Evolutionary conservation across 1,140 invertebrate species (phyloP).

Genomic region (Adoxophyes honmai): DNA sequence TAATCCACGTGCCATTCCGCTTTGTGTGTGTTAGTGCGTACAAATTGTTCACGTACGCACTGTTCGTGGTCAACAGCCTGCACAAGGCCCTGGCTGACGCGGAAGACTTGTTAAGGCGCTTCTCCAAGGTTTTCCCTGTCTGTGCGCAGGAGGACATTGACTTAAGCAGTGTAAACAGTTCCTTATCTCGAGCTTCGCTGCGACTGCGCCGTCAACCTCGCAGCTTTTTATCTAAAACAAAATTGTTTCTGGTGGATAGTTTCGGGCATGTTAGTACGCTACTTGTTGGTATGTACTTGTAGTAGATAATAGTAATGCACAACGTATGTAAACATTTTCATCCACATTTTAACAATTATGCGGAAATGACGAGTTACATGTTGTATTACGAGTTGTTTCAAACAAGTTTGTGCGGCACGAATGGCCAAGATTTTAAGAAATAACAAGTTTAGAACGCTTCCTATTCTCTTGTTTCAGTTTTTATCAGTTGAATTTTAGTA

Average conservation of each 20-base stretch:
- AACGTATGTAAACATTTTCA: too few relatives aligned
- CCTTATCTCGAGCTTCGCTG: constrained; percentile 67
- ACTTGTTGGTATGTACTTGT: background rate
- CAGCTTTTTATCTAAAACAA: constrained; percentile 70
- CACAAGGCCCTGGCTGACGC: constrained; percentile 23
- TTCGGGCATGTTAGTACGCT: constrained; percentile 16
- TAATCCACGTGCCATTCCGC: background rate
- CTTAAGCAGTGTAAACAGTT: constrained; percentile 74
- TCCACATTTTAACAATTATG: too few relatives aligned
- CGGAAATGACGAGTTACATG: too few relatives aligned
- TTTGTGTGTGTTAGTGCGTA: constrained; percentile 9
- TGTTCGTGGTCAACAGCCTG: constrained; percentile 15
- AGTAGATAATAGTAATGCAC: too few relatives aligned
- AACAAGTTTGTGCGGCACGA: too few relatives aligned
- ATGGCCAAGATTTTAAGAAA: too few relatives aligned
- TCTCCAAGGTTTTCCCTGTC: constrained; percentile 71
- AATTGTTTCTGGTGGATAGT: constrained; percentile 46
- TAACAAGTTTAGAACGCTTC: too few relatives aligned
- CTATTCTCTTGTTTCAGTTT: too few relatives aligned
- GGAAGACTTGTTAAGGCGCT: constrained; percentile 46
- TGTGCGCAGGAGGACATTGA: constrained; percentile 68
- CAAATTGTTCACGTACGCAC: background rate
- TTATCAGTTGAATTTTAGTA: too few relatives aligned
- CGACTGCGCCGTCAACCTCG: constrained; percentile 48
- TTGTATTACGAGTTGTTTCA: too few relatives aligned